Evolutionary conservation across 2,888 invertebrate genomes (phyloP), one percentile per base, ranked within the genome.

Genomic region (Cheilosia variabilis): DNA sequence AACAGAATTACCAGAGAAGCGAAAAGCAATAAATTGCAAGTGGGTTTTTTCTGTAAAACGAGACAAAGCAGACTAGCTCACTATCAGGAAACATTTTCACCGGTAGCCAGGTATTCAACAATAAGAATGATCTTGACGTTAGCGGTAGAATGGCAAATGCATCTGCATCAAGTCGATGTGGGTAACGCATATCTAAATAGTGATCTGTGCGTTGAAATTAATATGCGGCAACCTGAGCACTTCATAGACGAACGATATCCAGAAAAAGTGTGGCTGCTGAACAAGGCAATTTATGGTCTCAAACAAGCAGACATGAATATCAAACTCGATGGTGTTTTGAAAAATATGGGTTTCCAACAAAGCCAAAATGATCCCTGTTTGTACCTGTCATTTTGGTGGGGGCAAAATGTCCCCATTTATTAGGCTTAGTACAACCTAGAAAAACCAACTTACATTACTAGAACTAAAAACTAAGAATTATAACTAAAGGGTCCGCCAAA

Each of bases 31-130:
- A 66, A 22, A 58, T 66, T 58, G 75, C 41, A 66, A 66, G 58
- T 76, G 76, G 66, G 58, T 76, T 52, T 65, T 31, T 37, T 65
- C 65, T 52, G 22, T 71, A 4, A 60, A 60, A 41, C 50, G 37
- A 19, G 50, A 52, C 84, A 88, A 69, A 53, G 37, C 5, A 79
- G 77, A 17, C 87, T 82, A 15, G 37, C 87, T 1, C 82, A 87
- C 62, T 88, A 80, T 27, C 62, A 69, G 2, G 87, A 89, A 47
- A 88, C 81, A 5, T 88, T 84, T 76, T 78, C 88, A 10, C 87
- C 87, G 13, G 87, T 88, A 27, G 84, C 75, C 4, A 57, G 87
- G 9, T 69, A 68, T 13, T 53, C 47, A 15, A 75, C 86, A 0
- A 78, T 88, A 4, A 34, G 83, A 63, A 57, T 77, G 65, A 13